Evolutionary conservation across 2,888 invertebrate genomes (phyloP).

Genomic region (Cosmorhoe ocellata): DNA sequence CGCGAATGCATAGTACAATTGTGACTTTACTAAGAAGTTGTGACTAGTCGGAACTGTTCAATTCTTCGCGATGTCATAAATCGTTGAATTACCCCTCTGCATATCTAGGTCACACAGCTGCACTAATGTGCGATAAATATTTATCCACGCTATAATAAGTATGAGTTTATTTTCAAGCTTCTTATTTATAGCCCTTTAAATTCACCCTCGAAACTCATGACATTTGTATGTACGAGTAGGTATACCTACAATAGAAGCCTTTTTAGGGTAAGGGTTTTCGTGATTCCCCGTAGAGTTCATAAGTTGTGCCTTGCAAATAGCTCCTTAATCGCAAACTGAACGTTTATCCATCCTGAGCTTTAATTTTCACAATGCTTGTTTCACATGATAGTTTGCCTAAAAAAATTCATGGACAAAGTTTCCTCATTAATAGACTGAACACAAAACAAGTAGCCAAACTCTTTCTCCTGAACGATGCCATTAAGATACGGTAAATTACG

Average conservation of each 20-base stretch:
- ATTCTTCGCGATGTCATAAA: constrained; percentile 24
- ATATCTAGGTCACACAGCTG: constrained; percentile 35
- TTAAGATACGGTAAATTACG: constrained; percentile 8
- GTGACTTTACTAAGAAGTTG: constrained; percentile 18
- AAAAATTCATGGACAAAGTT: neutral
- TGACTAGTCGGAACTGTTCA: constrained; percentile 18
- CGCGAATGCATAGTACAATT: neutral
- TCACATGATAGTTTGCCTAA: too few relatives aligned
- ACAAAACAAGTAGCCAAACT: neutral
- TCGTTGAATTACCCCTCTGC: constrained; percentile 23
- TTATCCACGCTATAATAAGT: neutral
- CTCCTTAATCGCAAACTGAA: too few relatives aligned
- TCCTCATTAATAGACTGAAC: neutral
- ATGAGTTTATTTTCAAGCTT: too few relatives aligned
- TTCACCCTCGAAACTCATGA: too few relatives aligned
- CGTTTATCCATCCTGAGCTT: too few relatives aligned
- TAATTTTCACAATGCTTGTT: too few relatives aligned
- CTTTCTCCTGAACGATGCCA: constrained; percentile 1
- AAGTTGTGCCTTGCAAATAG: too few relatives aligned
- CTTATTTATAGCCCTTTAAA: too few relatives aligned
- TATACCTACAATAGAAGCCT: too few relatives aligned
- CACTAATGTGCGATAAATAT: constrained; percentile 14
- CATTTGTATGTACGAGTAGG: too few relatives aligned
- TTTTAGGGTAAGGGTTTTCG: too few relatives aligned
- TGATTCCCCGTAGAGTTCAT: too few relatives aligned